These are phyloP conservation scores for Cyanistes caeruleus DNA, from an alignment of 2,113 vertebrate genomes.

Conservation along the genomic window DNA sequence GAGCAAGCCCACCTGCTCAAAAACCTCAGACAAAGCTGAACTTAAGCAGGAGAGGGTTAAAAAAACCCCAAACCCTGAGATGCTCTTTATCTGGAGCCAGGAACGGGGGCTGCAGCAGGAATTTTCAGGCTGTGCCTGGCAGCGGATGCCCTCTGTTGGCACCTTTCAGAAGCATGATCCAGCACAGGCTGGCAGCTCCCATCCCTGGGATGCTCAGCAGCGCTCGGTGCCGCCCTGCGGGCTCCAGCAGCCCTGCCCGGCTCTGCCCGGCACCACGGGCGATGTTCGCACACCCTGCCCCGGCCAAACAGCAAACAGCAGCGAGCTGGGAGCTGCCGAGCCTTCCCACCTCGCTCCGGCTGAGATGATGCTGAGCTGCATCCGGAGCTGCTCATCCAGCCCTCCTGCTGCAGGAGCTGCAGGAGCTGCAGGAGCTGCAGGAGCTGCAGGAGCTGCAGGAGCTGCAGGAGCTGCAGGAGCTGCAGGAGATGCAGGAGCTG, in stretches of 20 bases:
- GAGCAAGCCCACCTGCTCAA: neutral
- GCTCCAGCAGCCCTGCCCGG: no score
- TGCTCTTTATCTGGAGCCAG: neutral
- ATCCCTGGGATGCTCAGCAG: neutral
- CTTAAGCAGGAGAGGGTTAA: neutral
- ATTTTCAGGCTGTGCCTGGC: neutral
- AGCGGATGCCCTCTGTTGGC: slow-evolving; percentile 82
- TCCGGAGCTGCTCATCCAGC: neutral
- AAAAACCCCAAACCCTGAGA: neutral
- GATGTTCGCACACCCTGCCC: no score
- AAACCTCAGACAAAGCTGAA: neutral
- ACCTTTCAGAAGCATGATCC: slow-evolving; percentile 60
- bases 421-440: no score
- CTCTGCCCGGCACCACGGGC: no score
- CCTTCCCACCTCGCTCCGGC: neutral
- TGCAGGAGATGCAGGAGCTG: neutral
- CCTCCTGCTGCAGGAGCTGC: no score
- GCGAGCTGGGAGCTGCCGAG: neutral
- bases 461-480: neutral
- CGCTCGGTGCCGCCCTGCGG: no score
- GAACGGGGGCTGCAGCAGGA: neutral
- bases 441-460: no score
- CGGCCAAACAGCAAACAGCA: neutral
- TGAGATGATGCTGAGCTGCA: no score
- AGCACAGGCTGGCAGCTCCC: neutral